Base-by-base conservation (phyloP, 2,113 vertebrate genomes). In the Lutjanus erythropterus region DNA sequence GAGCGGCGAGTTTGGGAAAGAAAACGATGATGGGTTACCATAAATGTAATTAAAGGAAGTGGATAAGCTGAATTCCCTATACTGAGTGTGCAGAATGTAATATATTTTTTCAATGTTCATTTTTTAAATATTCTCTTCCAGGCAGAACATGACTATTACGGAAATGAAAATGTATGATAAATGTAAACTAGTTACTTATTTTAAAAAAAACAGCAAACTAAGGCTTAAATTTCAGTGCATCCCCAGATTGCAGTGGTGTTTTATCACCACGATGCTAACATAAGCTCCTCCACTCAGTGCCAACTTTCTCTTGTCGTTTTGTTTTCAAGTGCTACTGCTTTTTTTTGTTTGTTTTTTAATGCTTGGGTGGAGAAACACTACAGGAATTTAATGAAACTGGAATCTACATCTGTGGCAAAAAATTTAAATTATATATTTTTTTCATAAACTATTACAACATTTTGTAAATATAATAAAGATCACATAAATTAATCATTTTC, bases 271-370 rank as follows among this genome's bases (percentile, higher is more conserved):
- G 18, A 31, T 64, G 25, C 81, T 72, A 46, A 68, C 23, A 74
- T 15, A 18, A 46, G 31, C 75, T 74, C 56, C 39, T 81, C 68
- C 71, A 82, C 67, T 86, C 64, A 94, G 97, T 97, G 96, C 96
- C 96, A 97, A 96, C 90, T 91, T 94, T 96, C 88, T 95, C 80
- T 95, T 85, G 95, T 95, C 95, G 94, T 92, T 79, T 95, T 95
- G 72, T 95, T n/a, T 91, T 95, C 70, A 96, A 96, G 95, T 96
- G 96, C 95, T 96, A 88, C 93, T 94, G 92, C 93, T 88, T 93
- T 93, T 93, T 90, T 94, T 90, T 90, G 93, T n/a, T n/a, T n/a
- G n/a, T n/a, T n/a, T n/a, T n/a, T n/a, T n/a, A n/a, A n/a, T n/a
- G 84, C 85, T 14, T 2, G n/a, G 64, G 37, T 62, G 68, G 61